phyloP scores from a whole-genome alignment of 2,797 vertebrate genomes.

The Discoglossus pictus region DNA sequence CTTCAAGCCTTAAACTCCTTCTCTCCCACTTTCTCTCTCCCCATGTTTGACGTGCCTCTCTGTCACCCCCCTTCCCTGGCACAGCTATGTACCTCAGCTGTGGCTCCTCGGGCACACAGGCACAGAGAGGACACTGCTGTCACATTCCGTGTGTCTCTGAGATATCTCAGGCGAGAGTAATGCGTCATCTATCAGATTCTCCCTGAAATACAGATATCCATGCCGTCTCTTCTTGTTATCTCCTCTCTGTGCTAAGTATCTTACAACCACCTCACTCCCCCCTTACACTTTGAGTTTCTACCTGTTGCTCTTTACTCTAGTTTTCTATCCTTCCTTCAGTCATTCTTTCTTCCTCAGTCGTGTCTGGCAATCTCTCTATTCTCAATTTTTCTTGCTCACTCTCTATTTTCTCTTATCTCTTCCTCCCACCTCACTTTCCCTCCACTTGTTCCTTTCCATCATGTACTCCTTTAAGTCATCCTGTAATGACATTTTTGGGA shows the following conservation, averaged over 20 bases:
- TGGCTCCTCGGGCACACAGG: slow-evolving; percentile 29
- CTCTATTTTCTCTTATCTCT: not conserved
- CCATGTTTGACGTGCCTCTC: not conserved
- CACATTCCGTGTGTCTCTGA: slow-evolving; percentile 14
- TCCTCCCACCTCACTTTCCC: not conserved
- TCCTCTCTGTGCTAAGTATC: not conserved
- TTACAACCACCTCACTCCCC: not conserved
- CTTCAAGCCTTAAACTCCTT: not conserved
- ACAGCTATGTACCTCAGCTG: slow-evolving; percentile 34
- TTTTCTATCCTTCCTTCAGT: not conserved
- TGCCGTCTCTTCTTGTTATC: not conserved
- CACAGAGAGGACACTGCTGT: slow-evolving; percentile 17
- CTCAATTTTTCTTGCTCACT: no score
- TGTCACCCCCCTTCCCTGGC: not conserved
- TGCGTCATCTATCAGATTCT: slow-evolving; percentile 10
- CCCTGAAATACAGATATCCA: not conserved
- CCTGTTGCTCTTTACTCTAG: not conserved
- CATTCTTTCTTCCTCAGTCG: not conserved
- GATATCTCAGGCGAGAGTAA: slow-evolving; percentile 38
- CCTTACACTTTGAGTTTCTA: not conserved
- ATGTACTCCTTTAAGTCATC: slow-evolving; percentile 33
- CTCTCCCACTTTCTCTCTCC: not conserved
- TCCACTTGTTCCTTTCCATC: no score
- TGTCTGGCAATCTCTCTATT: no score
- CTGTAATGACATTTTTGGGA: slow-evolving; percentile 37